Percentiles rank a stretch among this genome's conserved stretches.
These are phyloP conservation scores for Anoplopoma fimbria DNA, from an alignment of 2,113 vertebrate species.

Conservation along the genomic window DNA sequence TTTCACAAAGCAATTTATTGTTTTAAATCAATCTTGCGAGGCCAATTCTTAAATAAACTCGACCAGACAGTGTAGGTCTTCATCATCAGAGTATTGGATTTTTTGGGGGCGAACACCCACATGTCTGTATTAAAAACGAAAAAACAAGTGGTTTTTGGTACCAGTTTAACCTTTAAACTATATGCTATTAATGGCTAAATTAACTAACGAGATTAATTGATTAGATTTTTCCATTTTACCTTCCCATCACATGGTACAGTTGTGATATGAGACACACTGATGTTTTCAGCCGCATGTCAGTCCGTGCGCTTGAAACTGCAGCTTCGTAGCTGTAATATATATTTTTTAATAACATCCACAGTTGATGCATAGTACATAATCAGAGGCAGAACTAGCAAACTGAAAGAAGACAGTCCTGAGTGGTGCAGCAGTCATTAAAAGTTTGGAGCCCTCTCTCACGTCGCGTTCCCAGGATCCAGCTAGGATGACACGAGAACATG, in stretches of 20 bases:
- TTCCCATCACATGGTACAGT: neutral
- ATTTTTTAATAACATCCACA: constrained; percentile 36
- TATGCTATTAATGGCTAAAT: neutral
- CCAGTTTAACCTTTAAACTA: neutral
- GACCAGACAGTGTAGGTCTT: too few relatives aligned
- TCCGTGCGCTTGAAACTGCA: neutral
- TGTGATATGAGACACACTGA: neutral
- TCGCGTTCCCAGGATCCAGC: constrained; percentile 41
- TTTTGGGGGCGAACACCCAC: neutral
- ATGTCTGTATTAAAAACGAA: neutral
- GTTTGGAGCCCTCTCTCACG: constrained; percentile 42
- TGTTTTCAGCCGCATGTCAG: constrained; percentile 11
- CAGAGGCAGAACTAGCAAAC: constrained; percentile 15
- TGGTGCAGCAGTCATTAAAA: constrained; percentile 65
- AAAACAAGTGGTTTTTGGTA: neutral
- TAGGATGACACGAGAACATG: constrained; percentile 57
- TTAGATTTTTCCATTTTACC: neutral
- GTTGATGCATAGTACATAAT: constrained; percentile 31
- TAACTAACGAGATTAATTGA: neutral
- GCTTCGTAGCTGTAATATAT: constrained; percentile 26
- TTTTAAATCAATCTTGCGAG: too few relatives aligned
- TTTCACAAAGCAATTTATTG: too few relatives aligned
- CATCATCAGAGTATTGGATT: neutral
- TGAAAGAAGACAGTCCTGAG: constrained; percentile 20
- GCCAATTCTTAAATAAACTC: too few relatives aligned